A percentile compares a stretch with the other conserved stretches of the same genome.
phyloP scores from a whole-genome alignment of 2,113 vertebrate genomes.

The Lepisosteus oculatus region DNA sequence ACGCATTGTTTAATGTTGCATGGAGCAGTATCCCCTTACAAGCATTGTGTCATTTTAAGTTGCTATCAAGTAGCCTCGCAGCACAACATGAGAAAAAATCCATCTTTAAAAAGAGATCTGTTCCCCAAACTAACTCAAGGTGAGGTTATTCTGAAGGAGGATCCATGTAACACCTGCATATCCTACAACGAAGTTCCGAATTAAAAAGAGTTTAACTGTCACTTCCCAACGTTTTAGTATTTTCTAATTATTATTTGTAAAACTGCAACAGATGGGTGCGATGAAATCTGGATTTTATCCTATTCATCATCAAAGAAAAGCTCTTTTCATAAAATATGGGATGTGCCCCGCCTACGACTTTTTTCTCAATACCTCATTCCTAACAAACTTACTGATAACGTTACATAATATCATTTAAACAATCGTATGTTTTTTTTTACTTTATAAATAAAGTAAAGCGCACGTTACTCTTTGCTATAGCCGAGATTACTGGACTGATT shows the following conservation, averaged over 20 bases:
- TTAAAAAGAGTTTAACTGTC: not conserved
- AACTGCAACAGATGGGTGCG: conserved; percentile 61
- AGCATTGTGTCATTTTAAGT: conserved; percentile 44
- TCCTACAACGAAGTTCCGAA: not conserved
- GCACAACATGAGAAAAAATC: conserved; percentile 47
- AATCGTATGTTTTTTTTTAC: too few relatives aligned
- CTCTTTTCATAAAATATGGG: conserved; percentile 35
- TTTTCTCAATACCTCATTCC: conserved; percentile 38
- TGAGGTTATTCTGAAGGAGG: conserved; percentile 19
- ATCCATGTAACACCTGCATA: conserved; percentile 14
- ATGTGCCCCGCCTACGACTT: conserved; percentile 40
- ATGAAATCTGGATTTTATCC: conserved; percentile 43
- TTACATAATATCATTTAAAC: not conserved
- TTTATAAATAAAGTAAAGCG: conserved; percentile 5
- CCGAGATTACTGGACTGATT: not conserved
- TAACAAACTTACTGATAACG: conserved; percentile 15
- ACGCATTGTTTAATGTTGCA: conserved; percentile 35
- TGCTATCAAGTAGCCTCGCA: conserved; percentile 40
- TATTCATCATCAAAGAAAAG: conserved; percentile 43
- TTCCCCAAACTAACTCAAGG: conserved; percentile 35
- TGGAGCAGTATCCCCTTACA: conserved; percentile 32
- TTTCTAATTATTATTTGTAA: conserved; percentile 44
- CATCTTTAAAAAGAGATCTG: conserved; percentile 31
- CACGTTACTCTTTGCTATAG: not conserved
- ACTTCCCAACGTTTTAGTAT: not conserved